Conservation (phyloP, 2,888 invertebrate genomes). For the Orthonevra nobilis region DNA sequence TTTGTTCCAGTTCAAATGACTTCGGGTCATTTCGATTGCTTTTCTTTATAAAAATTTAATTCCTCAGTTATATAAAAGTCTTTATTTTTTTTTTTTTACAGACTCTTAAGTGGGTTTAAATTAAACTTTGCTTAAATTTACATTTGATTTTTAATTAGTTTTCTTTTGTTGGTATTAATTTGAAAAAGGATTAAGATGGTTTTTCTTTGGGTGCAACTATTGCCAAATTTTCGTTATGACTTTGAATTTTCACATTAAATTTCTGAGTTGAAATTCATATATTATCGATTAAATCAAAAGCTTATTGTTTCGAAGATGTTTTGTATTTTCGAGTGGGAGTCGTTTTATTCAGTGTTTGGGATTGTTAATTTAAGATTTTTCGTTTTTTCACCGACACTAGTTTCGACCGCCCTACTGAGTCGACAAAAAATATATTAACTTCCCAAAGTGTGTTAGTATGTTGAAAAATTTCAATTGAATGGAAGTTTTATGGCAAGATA, state of each 20-base stretch:
- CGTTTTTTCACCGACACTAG: slow-evolving; percentile 57
- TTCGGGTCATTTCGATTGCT: not conserved
- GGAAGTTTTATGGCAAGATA: slow-evolving; percentile 47
- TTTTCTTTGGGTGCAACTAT: slow-evolving; percentile 4
- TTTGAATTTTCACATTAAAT: slow-evolving; percentile 26
- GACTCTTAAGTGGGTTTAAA: not conserved
- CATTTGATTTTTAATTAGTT: not conserved
- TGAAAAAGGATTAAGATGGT: not conserved
- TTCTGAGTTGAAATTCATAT: too few species aligned
- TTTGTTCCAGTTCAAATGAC: not conserved
- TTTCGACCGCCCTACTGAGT: slow-evolving; percentile 60
- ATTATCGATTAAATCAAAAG: too few species aligned
- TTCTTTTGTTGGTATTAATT: too few species aligned
- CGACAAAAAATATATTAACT: slow-evolving; percentile 58
- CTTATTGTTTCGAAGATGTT: too few species aligned
- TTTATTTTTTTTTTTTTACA: too few species aligned
- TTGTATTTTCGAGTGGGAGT: not conserved
- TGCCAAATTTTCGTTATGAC: not conserved
- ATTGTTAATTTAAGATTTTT: slow-evolving; percentile 51
- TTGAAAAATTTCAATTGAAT: slow-evolving; percentile 57
- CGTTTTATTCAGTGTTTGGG: too few species aligned
- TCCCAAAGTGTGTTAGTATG: slow-evolving; percentile 60
- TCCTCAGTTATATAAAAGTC: slow-evolving; percentile 17
- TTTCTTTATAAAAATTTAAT: not conserved
- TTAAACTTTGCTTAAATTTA: not conserved